A percentile compares a stretch with the other conserved stretches of the same genome.
phyloP scores from a whole-genome alignment of 2,113 vertebrate genomes.

The Clarias macrocephalus region DNA sequence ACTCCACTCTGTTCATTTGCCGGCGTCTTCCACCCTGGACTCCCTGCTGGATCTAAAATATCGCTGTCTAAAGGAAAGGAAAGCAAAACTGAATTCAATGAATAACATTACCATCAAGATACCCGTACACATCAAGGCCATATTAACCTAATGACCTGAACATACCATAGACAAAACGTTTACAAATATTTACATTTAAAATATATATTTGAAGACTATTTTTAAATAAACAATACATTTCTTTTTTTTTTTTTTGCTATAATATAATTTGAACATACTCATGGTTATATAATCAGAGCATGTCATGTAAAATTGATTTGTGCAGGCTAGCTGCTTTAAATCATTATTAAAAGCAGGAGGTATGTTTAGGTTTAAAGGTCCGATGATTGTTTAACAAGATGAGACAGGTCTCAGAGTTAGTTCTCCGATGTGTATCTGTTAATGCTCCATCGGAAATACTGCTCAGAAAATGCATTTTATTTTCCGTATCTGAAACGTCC shows the following conservation, averaged over 20 bases:
- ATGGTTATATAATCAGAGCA: neutral
- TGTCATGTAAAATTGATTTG: neutral
- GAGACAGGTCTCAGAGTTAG: no score
- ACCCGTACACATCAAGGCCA: neutral
- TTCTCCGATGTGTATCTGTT: no score
- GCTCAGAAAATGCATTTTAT: no score
- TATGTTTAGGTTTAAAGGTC: neutral
- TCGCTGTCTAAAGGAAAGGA: slow-evolving; percentile 14
- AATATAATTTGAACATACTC: neutral
- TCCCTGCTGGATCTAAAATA: slow-evolving; percentile 26
- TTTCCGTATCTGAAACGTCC: no score
- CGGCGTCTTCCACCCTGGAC: slow-evolving; percentile 16
- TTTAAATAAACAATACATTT: neutral
- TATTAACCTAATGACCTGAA: neutral
- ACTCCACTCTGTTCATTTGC: slow-evolving; percentile 46
- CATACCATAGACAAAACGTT: neutral
- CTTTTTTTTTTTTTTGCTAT: neutral
- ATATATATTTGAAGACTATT: neutral
- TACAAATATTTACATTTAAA: neutral
- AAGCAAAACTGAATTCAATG: slow-evolving; percentile 32
- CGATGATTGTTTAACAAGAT: no score
- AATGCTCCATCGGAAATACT: no score
- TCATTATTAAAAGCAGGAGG: neutral
- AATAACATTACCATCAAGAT: slow-evolving; percentile 17
- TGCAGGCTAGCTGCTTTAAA: neutral